phyloP scores from a whole-genome alignment of 2,888 invertebrate species.

The Anodontia alba region DNA sequence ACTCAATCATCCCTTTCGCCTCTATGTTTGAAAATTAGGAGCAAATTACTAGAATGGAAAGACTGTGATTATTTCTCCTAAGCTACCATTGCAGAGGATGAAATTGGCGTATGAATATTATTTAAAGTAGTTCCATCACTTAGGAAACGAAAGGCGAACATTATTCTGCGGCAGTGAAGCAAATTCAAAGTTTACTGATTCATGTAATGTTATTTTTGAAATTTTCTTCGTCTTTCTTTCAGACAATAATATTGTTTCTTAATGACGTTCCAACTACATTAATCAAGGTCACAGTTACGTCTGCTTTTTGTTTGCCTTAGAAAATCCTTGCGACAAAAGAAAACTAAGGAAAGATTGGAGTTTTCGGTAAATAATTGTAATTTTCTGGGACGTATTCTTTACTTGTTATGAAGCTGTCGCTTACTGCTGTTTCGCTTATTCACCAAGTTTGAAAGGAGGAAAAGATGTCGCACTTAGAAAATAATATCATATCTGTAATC shows the following conservation, averaged over 20 bases:
- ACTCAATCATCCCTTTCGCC: constrained; percentile 57
- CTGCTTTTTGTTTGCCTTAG: neutral
- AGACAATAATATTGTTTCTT: constrained; percentile 13
- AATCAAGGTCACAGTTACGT: neutral
- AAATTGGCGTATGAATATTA: constrained; percentile 57
- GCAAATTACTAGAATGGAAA: constrained; percentile 58
- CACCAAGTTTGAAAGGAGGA: neutral
- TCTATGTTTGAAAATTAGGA: constrained; percentile 66
- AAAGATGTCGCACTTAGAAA: constrained; percentile 3
- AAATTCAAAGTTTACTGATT: constrained; percentile 53
- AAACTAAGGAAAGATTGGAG: neutral
- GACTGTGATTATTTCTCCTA: constrained; percentile 31
- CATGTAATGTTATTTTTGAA: constrained; percentile 44
- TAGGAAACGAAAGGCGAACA: constrained; percentile 49
- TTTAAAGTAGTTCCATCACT: constrained; percentile 59
- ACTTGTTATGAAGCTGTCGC: neutral
- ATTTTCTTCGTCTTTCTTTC: constrained; percentile 8
- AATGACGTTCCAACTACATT: constrained; percentile 10
- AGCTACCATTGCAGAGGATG: constrained; percentile 7
- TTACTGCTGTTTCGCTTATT: neutral
- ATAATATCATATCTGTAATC: neutral
- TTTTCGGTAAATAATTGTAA: constrained; percentile 9
- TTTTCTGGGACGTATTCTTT: neutral
- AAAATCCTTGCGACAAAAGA: neutral
- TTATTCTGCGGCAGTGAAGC: constrained; percentile 58